These are phyloP conservation scores for Zaprionus bogoriensis DNA, from an alignment of 2,888 invertebrate species.

Conservation along the genomic window DNA sequence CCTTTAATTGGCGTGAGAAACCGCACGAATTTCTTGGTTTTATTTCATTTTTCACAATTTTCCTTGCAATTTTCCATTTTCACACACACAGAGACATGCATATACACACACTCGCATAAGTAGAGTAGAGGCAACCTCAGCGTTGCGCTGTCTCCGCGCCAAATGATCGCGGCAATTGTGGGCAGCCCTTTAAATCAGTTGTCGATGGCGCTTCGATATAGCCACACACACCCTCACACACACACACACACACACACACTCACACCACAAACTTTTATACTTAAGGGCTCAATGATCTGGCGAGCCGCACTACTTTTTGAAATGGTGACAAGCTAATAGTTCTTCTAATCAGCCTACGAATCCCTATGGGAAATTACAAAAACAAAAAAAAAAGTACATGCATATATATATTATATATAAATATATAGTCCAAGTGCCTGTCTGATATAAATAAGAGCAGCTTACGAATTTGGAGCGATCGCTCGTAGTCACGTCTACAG, in stretches of 20 bases:
- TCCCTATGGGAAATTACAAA: conserved; percentile 4
- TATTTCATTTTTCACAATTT: neutral
- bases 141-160: conserved; percentile 30
- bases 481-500: neutral
- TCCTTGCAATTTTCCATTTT: conserved; percentile 1
- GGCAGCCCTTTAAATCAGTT: conserved; percentile 3
- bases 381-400: conserved; percentile 3
- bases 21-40: conserved; percentile 8
- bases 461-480: conserved; percentile 35
- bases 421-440: conserved; percentile 5
- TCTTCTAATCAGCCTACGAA: conserved; percentile 4
- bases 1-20: conserved; percentile 70
- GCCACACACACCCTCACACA: neutral
- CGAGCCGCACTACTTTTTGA: conserved; percentile 5
- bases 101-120: neutral
- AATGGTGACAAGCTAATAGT: conserved; percentile 39
- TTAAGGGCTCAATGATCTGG: conserved; percentile 27
- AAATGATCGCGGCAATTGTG: conserved; percentile 46
- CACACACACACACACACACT: neutral
- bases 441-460: conserved; percentile 50
- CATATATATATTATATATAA: conserved; percentile 1
- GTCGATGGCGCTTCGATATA: conserved; percentile 18
- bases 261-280: conserved; percentile 1
- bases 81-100: conserved; percentile 13
- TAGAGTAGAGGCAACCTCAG: conserved; percentile 16